Base-by-base conservation (phyloP, 1,140 invertebrate genomes). In the Meloidogyne hapla region DNA sequence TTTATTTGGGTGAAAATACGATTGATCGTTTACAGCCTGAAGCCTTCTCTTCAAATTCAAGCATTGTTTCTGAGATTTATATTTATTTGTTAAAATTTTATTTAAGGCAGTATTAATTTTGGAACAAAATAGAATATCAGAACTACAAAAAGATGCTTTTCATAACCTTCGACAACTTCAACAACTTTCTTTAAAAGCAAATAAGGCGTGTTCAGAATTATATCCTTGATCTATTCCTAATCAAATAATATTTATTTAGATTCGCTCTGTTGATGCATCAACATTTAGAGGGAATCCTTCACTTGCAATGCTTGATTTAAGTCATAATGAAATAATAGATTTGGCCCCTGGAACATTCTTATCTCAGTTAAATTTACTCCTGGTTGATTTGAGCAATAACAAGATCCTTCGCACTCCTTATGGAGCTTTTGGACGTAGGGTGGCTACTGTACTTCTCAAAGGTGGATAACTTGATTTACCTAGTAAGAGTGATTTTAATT, bases 401-500 rank as follows among this genome's bases (percentile, higher is more conserved):
- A 83, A 84, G 66, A 40, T 86, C 12, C 42, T 81, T 12, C 74
- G 84, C 38, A 83, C 82, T 2, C 85, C 85, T 15, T 86, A 87
- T 65, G 66, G 76, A 64, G 85, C 85, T 13, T 86, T 86, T 65
- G 84, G 81, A 64, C 76, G 83, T 26, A 40, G 85, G n/a, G 81
- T 86, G n/a, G 80, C 79, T 63, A 87, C 85, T 26, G 85, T 86
- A 40, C 40, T 86, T 13, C 73, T 86, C 13, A 79, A 86, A 77
- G 84, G 84, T 85, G 42, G 23, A 13, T 5, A 10, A 1, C 78
- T 13, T 45, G 2, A 65, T 67, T 9, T 23, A 1, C 23, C 38
- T 4, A 62, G 23, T 64, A n/a, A 61, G n/a, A n/a, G n/a, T n/a
- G n/a, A 38, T 42, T n/a, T 64, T 12, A 23, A 5, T 62, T 70